phyloP scores from a whole-genome alignment of 92 coral and sea anemone genomes.

The Heteractis magnifica region DNA sequence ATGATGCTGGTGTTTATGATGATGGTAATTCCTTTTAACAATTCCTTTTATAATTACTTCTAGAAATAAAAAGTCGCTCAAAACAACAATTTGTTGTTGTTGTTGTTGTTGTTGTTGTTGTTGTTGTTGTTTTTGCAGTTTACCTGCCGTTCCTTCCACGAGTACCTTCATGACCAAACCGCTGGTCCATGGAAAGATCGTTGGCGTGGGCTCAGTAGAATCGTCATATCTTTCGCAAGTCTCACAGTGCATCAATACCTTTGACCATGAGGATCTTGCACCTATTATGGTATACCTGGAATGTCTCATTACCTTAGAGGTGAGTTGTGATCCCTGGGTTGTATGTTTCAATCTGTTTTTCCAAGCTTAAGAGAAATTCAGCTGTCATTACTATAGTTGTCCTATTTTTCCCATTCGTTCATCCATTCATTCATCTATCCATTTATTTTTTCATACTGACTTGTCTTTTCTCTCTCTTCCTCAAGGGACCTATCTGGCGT shows the following conservation, averaged over 20 bases:
- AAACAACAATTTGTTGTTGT: not conserved
- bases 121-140: constrained; percentile 30
- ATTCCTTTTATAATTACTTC: no score
- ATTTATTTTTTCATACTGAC: not conserved
- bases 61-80: not conserved
- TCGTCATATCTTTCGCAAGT: constrained; percentile 87
- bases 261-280: constrained; percentile 82
- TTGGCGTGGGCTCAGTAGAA: constrained; percentile 90
- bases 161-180: constrained; percentile 54
- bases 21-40: not conserved
- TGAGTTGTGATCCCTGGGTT: constrained; percentile 11
- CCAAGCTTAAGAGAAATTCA: no score
- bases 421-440: not conserved
- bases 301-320: constrained; percentile 91
- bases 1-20: not conserved
- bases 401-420: not conserved
- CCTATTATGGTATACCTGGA: constrained; percentile 92
- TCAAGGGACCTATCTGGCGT: constrained; percentile 99
- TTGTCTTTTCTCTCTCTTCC: not conserved
- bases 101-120: not conserved
- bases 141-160: constrained; percentile 58
- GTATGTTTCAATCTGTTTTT: not conserved
- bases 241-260: constrained; percentile 68
- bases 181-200: constrained; percentile 79
- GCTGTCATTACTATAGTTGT: no score